Conservation (phyloP, 2,888 invertebrate genomes). For the Hecatera dysodea region DNA sequence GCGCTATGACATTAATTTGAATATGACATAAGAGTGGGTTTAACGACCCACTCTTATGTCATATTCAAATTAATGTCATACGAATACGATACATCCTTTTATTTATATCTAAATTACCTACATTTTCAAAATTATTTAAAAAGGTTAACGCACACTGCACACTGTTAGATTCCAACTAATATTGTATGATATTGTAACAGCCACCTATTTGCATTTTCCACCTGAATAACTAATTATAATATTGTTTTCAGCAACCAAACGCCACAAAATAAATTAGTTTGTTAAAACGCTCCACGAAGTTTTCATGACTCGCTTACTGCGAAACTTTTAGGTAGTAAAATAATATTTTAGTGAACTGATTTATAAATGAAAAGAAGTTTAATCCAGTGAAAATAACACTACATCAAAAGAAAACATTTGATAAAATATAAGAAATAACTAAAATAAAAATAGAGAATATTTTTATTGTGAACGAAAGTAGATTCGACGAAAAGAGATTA, state of each 20-base stretch:
- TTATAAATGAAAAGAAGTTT: constrained; percentile 11
- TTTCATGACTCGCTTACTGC: constrained; percentile 16
- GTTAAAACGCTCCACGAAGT: constrained; percentile 20
- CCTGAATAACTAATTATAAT: constrained; percentile 38
- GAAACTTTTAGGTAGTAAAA: constrained; percentile 21
- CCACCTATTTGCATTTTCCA: constrained; percentile 31
- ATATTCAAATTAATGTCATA: constrained; percentile 61
- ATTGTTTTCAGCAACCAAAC: constrained; percentile 29
- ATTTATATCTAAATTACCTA: not conserved
- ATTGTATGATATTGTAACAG: constrained; percentile 10
- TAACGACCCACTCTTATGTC: constrained; percentile 64
- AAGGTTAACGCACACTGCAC: not conserved
- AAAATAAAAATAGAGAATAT: constrained; percentile 48
- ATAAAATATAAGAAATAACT: constrained; percentile 34
- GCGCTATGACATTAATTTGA: no score
- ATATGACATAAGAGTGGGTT: no score
- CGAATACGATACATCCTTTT: constrained; percentile 38
- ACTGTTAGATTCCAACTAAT: not conserved
- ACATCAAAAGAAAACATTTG: constrained; percentile 50
- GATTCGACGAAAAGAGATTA: constrained; percentile 67
- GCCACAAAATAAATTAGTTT: constrained; percentile 36
- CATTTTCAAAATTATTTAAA: constrained; percentile 5
- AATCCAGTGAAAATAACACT: constrained; percentile 17
- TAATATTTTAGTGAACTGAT: constrained; percentile 26
- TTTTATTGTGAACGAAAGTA: constrained; percentile 50